A percentile compares a stretch with the other conserved stretches of the same genome.
These are phyloP conservation scores for Clupea harengus DNA, from an alignment of 2,113 vertebrate species.

Conservation along the genomic window DNA sequence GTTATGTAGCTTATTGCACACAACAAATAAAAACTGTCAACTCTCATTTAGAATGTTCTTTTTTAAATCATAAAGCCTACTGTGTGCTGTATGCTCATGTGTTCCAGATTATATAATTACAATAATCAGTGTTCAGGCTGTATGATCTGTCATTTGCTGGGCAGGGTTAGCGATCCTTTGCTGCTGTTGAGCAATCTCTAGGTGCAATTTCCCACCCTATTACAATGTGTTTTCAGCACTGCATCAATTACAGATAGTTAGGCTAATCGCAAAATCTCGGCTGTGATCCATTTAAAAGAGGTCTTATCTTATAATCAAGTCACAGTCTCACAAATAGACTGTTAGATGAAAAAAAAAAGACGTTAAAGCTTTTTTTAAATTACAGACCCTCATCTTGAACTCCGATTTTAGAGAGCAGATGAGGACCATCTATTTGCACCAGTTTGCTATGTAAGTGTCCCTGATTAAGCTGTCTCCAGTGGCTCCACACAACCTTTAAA, in stretches of 20 bases:
- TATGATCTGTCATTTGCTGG: no score
- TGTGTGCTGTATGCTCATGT: no score
- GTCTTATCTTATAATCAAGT: background rate
- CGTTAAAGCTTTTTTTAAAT: background rate
- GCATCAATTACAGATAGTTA: background rate
- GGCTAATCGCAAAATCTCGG: background rate
- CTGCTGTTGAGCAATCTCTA: no score
- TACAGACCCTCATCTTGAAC: background rate
- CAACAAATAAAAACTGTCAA: no score
- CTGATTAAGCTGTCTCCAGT: conserved; percentile 18
- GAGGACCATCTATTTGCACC: background rate
- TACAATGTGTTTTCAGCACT: background rate
- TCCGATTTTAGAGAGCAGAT: background rate
- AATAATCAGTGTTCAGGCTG: no score
- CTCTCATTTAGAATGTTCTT: no score
- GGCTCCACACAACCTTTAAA: conserved; percentile 21
- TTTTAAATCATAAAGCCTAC: no score
- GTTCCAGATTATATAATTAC: no score
- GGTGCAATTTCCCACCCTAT: background rate
- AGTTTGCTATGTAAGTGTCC: background rate
- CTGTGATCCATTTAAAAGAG: background rate
- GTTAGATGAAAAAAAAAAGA: background rate
- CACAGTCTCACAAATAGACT: background rate
- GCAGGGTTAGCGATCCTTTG: no score
- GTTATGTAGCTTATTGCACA: no score